Base-by-base conservation (phyloP, 2,113 vertebrate genomes). In the Nycticryphes semicollaris region DNA sequence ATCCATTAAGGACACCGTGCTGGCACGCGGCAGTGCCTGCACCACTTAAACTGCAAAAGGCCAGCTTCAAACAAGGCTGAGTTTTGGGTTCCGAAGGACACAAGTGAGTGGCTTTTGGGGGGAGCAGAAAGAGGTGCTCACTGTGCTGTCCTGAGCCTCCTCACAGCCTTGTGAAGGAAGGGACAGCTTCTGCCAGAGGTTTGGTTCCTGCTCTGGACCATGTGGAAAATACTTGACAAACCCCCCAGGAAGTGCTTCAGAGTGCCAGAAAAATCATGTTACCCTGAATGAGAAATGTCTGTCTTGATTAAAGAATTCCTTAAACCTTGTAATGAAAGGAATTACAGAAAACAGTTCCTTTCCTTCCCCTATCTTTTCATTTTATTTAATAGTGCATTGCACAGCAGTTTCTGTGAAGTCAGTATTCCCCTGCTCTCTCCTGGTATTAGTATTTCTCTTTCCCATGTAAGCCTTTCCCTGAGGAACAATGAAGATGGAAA, bases 401-500 rank as follows among this genome's bases (percentile, higher is more conserved):
- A 33, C 62, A 84, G 77, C 48, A 82, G 76, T 66, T 73, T 79
- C 47, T 41, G 47, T 17, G 33, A 23, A 84, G 83, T 43, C 35
- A 53, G 48, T 66, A 89, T 53, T 91, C 35, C 56, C 45, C 68
- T 78, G 30, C 45, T 91, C 77, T 75, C 64, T 91, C 25, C 66
- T 33, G 39, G 33, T 68, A 87, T 64, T 72, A 89, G 51, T 63
- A 66, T 50, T 83, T 84, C 84, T 88, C 82, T 90, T 87, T 60
- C 50, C 96, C 87, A 53, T 1, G 3, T 73, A 93, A 96, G 67
- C 45, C 41, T 47, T 95, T 93, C 94, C 84, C 89, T 50, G n/a
- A 96, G 96, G 94, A 96, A 85, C 75, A 85, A 57, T 37, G 84
- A 95, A 94, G 90, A 89, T 79, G 66, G 93, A 83, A 91, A 96